These are phyloP conservation scores for Epinotia nisella DNA, from an alignment of 2,888 invertebrate species.

Conservation along the genomic window DNA sequence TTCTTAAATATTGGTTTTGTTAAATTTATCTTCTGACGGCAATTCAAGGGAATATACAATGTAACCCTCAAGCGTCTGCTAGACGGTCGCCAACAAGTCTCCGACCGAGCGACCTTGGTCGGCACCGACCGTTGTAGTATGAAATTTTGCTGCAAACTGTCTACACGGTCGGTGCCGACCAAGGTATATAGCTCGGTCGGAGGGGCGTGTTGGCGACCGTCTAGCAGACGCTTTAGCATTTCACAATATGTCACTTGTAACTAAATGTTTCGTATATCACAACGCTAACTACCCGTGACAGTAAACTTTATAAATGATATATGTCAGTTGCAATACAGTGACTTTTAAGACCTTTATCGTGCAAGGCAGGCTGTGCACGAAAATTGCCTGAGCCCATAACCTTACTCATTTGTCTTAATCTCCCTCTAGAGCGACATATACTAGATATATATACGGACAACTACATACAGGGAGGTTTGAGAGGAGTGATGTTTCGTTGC, in stretches of 20 bases:
- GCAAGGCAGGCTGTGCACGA: background rate
- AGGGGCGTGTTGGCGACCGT: too few relatives aligned
- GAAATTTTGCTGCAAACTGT: too few relatives aligned
- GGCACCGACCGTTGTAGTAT: too few relatives aligned
- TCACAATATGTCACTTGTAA: slow-evolving; percentile 16
- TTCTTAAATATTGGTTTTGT: too few relatives aligned
- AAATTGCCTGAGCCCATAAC: slow-evolving; percentile 36
- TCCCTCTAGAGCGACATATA: slow-evolving; percentile 29
- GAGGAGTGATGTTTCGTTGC: background rate
- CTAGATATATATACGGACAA: background rate
- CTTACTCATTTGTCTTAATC: slow-evolving; percentile 39
- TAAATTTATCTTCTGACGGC: too few relatives aligned
- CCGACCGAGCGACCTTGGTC: too few relatives aligned
- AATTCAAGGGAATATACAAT: too few relatives aligned
- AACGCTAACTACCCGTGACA: slow-evolving; percentile 6
- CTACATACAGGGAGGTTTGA: background rate
- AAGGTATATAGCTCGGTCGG: too few relatives aligned
- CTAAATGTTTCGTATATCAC: slow-evolving; percentile 16
- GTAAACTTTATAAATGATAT: background rate
- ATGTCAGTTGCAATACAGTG: background rate
- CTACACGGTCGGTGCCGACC: too few relatives aligned
- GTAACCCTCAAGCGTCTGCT: too few relatives aligned
- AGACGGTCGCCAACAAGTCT: too few relatives aligned
- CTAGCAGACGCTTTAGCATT: too few relatives aligned
- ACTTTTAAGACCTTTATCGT: background rate